phyloP scores from a whole-genome alignment of 2,797 vertebrate genomes.

The Leptodactylus fallax region DNA sequence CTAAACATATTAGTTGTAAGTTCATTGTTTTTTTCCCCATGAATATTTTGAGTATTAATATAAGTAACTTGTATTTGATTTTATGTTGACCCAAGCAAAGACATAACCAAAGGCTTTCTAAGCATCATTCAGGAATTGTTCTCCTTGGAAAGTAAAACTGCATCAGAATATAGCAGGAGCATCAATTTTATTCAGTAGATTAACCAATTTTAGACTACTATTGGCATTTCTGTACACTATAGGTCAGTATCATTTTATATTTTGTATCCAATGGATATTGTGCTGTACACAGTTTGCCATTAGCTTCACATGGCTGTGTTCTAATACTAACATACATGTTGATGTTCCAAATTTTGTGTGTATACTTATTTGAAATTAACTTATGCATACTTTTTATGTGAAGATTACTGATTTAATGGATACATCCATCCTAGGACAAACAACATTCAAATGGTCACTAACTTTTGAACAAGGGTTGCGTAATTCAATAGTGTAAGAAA shows the following conservation, averaged over 20 bases:
- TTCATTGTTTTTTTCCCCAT: neutral
- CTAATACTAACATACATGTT: slow-evolving; percentile 23
- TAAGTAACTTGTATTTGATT: slow-evolving; percentile 1
- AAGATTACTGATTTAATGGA: neutral
- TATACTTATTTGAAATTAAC: neutral
- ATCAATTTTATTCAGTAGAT: neutral
- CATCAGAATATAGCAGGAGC: neutral
- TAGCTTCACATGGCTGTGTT: slow-evolving; percentile 24
- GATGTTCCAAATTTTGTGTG: slow-evolving; percentile 3
- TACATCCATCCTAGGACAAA: neutral
- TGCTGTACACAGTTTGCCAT: slow-evolving; percentile 35
- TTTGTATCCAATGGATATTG: slow-evolving; percentile 57
- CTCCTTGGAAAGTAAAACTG: neutral
- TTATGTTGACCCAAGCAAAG: neutral
- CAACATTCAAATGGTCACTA: neutral
- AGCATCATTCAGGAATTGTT: neutral
- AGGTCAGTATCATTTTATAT: slow-evolving; percentile 23
- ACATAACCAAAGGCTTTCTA: neutral
- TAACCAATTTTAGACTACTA: neutral
- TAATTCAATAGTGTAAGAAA: too few relatives aligned
- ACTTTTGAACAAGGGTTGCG: too few relatives aligned
- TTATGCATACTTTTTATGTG: neutral
- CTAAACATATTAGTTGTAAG: too few relatives aligned
- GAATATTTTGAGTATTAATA: neutral
- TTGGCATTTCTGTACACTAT: slow-evolving; percentile 36